These are phyloP conservation scores for Archips crataeganus DNA, from an alignment of 2,888 invertebrate genomes.

Conservation along the genomic window DNA sequence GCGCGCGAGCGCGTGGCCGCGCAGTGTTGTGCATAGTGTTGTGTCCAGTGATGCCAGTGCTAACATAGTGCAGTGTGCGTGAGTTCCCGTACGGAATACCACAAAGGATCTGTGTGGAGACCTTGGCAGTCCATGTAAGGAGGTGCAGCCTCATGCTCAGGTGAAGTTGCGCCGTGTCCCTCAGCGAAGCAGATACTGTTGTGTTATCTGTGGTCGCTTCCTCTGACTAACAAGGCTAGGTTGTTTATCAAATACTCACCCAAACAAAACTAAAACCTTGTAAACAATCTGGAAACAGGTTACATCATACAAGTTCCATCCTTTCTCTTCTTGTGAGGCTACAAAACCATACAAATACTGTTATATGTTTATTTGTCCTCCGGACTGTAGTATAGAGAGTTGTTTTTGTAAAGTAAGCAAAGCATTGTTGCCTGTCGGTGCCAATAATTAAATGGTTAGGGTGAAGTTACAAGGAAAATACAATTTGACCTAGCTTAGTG, in stretches of 20 bases:
- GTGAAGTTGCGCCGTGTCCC: slow-evolving; percentile 29
- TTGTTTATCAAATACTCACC: background rate
- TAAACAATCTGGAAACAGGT: slow-evolving; percentile 2
- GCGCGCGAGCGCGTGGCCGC: slow-evolving; percentile 15
- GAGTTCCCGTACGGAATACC: slow-evolving; percentile 25
- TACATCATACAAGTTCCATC: slow-evolving; percentile 29
- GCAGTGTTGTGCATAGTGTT: slow-evolving; percentile 40
- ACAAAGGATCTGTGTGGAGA: slow-evolving; percentile 21
- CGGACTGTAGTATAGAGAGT: background rate
- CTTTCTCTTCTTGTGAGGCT: slow-evolving; percentile 24
- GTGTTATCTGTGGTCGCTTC: slow-evolving; percentile 18
- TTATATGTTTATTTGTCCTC: background rate
- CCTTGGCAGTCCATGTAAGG: slow-evolving; percentile 35
- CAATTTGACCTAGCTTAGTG: background rate
- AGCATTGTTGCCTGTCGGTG: background rate
- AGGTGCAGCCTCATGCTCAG: slow-evolving; percentile 36
- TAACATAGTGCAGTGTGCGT: slow-evolving; percentile 40
- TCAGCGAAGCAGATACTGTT: slow-evolving; percentile 5
- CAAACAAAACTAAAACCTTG: slow-evolving; percentile 20
- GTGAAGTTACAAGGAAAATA: background rate
- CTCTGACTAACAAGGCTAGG: slow-evolving; percentile 20
- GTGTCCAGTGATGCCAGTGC: slow-evolving; percentile 40
- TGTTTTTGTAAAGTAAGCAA: background rate
- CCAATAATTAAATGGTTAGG: background rate
- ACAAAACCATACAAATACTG: background rate